Evolutionary conservation across 2,888 invertebrate species (phyloP).

Genomic region (Ditula angustiorana): DNA sequence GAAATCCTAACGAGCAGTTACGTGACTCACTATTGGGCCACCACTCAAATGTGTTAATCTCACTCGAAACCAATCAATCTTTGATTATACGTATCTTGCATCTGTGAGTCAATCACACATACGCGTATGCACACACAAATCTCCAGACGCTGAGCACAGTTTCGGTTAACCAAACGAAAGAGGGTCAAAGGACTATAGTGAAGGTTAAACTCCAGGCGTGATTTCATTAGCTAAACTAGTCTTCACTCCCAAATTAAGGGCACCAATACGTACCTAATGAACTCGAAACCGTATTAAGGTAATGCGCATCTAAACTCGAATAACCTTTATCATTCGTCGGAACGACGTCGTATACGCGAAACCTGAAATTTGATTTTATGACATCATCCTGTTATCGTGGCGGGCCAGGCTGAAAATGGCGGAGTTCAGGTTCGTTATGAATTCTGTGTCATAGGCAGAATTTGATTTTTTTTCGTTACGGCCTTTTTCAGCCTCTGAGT

Average conservation of each 20-base stretch:
- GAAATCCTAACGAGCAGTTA: too few species aligned
- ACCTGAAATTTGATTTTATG: constrained; percentile 44
- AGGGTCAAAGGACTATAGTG: neutral
- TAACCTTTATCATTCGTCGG: constrained; percentile 41
- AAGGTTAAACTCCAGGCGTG: neutral
- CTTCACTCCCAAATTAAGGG: constrained; percentile 4
- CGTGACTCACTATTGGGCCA: too few species aligned
- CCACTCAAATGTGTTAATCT: too few species aligned
- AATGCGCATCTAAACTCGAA: constrained; percentile 38
- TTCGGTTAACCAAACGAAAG: neutral
- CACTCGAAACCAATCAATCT: too few species aligned
- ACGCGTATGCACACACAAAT: neutral
- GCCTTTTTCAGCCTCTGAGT: constrained; percentile 1
- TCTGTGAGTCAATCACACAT: neutral
- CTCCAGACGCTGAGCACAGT: neutral
- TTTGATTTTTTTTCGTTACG: constrained; percentile 35
- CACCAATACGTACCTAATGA: constrained; percentile 28
- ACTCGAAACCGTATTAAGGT: constrained; percentile 33
- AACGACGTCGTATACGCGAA: constrained; percentile 43
- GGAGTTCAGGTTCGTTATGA: constrained; percentile 38
- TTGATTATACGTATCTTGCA: neutral
- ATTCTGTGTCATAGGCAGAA: constrained; percentile 38
- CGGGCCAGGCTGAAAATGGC: constrained; percentile 42
- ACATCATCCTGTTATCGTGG: constrained; percentile 45
- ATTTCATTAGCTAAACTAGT: constrained; percentile 6